Evolutionary conservation across 2,113 vertebrate species (phyloP), one percentile per base, ranked within the genome.

Genomic region (Poecile atricapillus): DNA sequence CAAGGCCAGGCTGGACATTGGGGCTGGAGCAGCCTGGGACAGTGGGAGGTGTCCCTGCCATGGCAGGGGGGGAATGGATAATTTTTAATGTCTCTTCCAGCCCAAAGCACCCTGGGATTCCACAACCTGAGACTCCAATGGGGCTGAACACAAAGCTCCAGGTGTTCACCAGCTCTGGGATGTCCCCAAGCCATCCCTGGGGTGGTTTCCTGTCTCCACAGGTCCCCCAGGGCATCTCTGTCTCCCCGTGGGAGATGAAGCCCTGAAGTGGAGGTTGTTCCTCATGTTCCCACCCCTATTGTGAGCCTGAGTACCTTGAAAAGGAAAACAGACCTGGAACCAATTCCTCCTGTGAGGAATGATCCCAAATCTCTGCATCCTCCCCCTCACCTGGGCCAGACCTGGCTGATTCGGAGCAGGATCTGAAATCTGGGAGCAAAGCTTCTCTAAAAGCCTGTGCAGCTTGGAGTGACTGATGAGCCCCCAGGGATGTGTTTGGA

Each of bases 41-140:
- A 24, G 39, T 14, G 39, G 58, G 0, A 73, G 31, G 15, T 24
- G 67, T 43, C 70, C 35, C 83, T 75, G 50, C 24, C 47, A 18
- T 27, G 68, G 19, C 35, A n/a, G 43, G 44, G 24, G 5, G 15
- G 37, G 27, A 18, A 8, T 84, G 52, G 46, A 2, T 18, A 1
- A 6, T 5, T 7, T 22, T 30, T 52, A 8, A 52, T 28, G 19
- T 39, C 63, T 33, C 28, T 46, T 15, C 27, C 63, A 28, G 9
- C 37, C 39, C 64, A 69, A 60, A 33, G 14, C 46, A 50, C 18
- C 31, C 44, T 16, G 7, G 19, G 15, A 46, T 62, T 62, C 74
- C n/a, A 23, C 1, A 2, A 27, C 9, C 5, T 14, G 12, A 53
- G 39, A 74, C 31, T 31, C 13, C 67, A n/a, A 1, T 0, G 0